Base-by-base conservation (phyloP, 2,113 vertebrate species). In the Myrmecophaga tridactyla region DNA sequence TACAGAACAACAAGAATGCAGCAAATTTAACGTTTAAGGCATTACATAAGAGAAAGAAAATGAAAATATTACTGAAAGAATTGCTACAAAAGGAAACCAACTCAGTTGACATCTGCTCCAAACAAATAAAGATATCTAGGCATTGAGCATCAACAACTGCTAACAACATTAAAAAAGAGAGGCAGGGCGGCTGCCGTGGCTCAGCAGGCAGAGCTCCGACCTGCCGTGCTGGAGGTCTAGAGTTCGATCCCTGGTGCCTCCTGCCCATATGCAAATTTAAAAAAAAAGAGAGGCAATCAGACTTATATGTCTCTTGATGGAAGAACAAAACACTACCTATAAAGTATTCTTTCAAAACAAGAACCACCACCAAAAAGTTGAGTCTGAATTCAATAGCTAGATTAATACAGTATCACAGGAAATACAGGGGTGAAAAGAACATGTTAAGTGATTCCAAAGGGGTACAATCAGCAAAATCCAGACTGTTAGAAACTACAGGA, bases 1-100 rank as follows among this genome's bases (percentile, higher is more conserved):
- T 99, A 96, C 14, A 97, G 87, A 95, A 95, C 85, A 97, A 63
- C 81, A 94, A 78, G 34, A 89, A 84, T 3, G 17, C 29, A 94
- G 84, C 89, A 69, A 81, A 86, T 95, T 29, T n/a, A 95, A 43
- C 10, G 73, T 27, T 62, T 80, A 69, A 89, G 60, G 84, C 39
- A 77, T 11, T 77, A 93, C n/a, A n/a, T n/a, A n/a, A n/a, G n/a
- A n/a, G 48, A 89, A 62, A 86, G 29, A 87, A 90, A 65, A 77
- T 41, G 53, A 84, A 69, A 73, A 89, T 23, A 36, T 12, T 81
- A 73, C 56, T 73, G 18, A 86, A 27, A 82, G 36, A 93, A 97
- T 0, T 48, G 27, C 92, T 89, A 95, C 63, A 78, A 94, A 85
- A 93, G 60, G 23, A 93, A 94, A 95, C 89, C n/a, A 87, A 90